Percentiles rank a stretch among this genome's conserved stretches.
phyloP scores from a whole-genome alignment of 2,797 vertebrate species.

The Aselliscus stoliczkanus region DNA sequence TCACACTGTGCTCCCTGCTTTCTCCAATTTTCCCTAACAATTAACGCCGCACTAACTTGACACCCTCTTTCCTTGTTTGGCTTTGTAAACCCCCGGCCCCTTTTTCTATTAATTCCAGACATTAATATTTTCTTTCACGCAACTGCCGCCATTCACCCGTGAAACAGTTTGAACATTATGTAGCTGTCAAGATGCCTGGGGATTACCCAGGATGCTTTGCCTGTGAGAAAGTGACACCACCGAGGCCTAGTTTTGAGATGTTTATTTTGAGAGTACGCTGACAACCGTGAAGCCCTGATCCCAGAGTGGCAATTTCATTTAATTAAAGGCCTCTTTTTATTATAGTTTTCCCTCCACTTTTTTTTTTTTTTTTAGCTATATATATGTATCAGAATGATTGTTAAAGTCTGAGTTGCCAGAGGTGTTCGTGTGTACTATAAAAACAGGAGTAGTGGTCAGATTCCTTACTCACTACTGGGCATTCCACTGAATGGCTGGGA shows the following conservation, averaged over 20 bases:
- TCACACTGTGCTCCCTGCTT: conserved; percentile 70
- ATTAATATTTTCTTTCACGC: conserved; percentile 91
- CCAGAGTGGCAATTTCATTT: conserved; percentile 89
- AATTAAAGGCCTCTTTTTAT: conserved; percentile 86
- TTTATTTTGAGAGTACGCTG: conserved; percentile 97
- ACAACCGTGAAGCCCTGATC: conserved; percentile 97
- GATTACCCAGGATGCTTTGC: conserved; percentile 95
- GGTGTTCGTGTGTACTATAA: conserved; percentile 28
- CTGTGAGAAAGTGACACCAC: conserved; percentile 87
- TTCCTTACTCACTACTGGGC: not conserved
- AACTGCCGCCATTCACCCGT: conserved; percentile 89
- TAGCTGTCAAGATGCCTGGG: conserved; percentile 97
- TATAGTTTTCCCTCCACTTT: conserved; percentile 34
- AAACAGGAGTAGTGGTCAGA: not conserved
- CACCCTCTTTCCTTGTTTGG: conserved; percentile 86
- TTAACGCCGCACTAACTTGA: conserved; percentile 88
- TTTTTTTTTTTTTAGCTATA: too few species aligned
- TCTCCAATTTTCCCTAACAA: conserved; percentile 89
- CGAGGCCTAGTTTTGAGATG: conserved; percentile 93
- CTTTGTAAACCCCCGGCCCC: conserved; percentile 84
- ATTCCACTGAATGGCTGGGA: not conserved
- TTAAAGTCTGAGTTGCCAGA: conserved; percentile 49
- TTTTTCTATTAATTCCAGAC: conserved; percentile 89
- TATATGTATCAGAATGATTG: conserved; percentile 43
- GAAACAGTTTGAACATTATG: conserved; percentile 92